A percentile compares a stretch with the other conserved stretches of the same genome.
Evolutionary conservation across 2,113 vertebrate species (phyloP).

Genomic region (Pluvianellus socialis): DNA sequence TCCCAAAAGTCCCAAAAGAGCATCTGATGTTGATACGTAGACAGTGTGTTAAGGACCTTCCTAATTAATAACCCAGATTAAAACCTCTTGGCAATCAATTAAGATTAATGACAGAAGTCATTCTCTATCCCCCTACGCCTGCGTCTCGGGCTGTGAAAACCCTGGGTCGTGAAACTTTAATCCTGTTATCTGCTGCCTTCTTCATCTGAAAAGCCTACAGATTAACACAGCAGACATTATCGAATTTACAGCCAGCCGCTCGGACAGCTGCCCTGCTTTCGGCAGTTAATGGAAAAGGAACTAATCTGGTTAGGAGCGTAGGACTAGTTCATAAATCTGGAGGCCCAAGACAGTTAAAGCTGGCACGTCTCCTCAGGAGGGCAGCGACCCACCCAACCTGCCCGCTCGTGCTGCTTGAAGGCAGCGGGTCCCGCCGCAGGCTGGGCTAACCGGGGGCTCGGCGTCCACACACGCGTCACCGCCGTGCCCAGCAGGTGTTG

Average conservation of each 20-base stretch:
- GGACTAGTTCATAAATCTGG: conserved; percentile 79
- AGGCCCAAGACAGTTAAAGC: conserved; percentile 72
- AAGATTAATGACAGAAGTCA: conserved; percentile 80
- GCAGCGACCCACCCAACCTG: conserved; percentile 69
- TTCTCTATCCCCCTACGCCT: conserved; percentile 65
- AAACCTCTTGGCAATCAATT: conserved; percentile 81
- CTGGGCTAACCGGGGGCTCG: no score
- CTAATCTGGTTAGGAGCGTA: conserved; percentile 86
- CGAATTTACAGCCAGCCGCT: conserved; percentile 84
- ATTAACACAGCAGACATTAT: conserved; percentile 84
- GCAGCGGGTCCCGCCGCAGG: conserved; percentile 21
- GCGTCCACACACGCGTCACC: neutral
- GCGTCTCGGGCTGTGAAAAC: conserved; percentile 68
- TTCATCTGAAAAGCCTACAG: conserved; percentile 75
- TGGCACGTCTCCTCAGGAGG: conserved; percentile 73
- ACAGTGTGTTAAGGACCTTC: conserved; percentile 61
- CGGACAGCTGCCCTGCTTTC: conserved; percentile 91
- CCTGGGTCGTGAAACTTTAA: conserved; percentile 75
- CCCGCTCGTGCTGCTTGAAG: conserved; percentile 69
- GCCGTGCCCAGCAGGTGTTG: neutral
- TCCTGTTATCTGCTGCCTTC: conserved; percentile 85
- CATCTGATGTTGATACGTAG: conserved; percentile 66
- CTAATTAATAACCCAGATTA: conserved; percentile 78
- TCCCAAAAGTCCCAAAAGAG: conserved; percentile 62
- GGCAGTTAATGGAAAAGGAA: conserved; percentile 79